Base-by-base conservation (phyloP, 2,888 invertebrate species). In the Microctonus brassicae region DNA sequence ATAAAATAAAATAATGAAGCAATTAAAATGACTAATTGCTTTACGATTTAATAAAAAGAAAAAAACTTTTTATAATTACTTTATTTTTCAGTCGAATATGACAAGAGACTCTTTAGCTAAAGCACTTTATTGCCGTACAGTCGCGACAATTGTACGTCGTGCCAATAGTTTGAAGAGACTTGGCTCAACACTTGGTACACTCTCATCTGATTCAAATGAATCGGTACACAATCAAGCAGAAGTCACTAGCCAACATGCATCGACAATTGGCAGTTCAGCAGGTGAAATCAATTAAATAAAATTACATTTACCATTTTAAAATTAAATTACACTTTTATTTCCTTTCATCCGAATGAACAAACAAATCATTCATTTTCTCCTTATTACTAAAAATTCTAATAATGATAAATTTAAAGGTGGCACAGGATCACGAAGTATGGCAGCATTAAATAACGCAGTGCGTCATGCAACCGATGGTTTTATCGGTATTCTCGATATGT, bases 401-500 rank as follows among this genome's bases (percentile, higher is more conserved):
- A n/a, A 67, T 68, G 70, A 61, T 70, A 17, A 17, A 58, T 53
- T 70, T 58, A n/a, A 69, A 86, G 90, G 90, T 58, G 91, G 92
- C 73, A 89, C 89, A 9, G 95, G 96, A 60, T 95, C 95, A 77
- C 94, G 95, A 85, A 95, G 95, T 22, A 96, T 97, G 96, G 94
- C 95, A 11, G 96, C 94, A 4, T 89, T 97, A 66, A 96, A 97
- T 88, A 96, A 96, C 88, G 97, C 97, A 1, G 96, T 97, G 69
- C 90, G 96, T 60, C 96, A 96, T 89, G 96, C 96, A 39, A 97
- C 97, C 0, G 97, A 97, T 87, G 97, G 97, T 10, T 97, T 97
- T 88, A 97, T 98, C 78, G 97, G 97, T 55, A 97, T 98, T 83
- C 90, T 98, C 69, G 97, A 98, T 87, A 97, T 98, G 97, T 97